Evolutionary conservation across 2,113 vertebrate genomes (phyloP), one percentile per base, ranked within the genome.

Genomic region (Lepisosteus oculatus): DNA sequence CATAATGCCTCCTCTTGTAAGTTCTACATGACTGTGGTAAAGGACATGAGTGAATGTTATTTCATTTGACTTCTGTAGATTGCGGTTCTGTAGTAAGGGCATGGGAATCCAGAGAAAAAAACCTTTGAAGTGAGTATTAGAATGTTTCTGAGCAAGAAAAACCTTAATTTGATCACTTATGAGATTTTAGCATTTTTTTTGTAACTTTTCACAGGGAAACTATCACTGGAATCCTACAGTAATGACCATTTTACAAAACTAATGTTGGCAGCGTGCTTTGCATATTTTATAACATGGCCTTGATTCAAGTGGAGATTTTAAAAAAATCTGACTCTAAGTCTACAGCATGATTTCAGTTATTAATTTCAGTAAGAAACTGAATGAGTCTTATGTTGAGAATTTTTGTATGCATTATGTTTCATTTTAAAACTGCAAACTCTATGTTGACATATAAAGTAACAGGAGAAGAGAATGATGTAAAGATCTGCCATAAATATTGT

Each of bases 401-500:
- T n/a, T 43, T 65, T 67, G 47, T 56, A 64, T 76, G 44, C 55
- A 66, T 69, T 72, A 29, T 74, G 63, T 75, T 76, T 42, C 64
- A 73, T 74, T 75, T 64, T 77, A 71, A 77, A 76, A 43, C 65
- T 13, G 5, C 29, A 55, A 57, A 82, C 78, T 65, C n/a, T 14
- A 66, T 71, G 62, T 72, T 73, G 59, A 63, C 65, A 72, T 54
- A 29, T 59, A 59, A 65, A 72, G 73, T 62, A 75, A 61, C 68
- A 51, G 67, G 68, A 70, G 61, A 70, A 65, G 62, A 62, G 77
- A 72, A 83, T 69, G 57, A 77, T 85, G 83, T 83, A 84, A 78
- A 85, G 78, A 86, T 43, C 83, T 83, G 84, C 74, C 81, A 82
- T 86, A 85, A 83, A 81, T 83, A 81, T 78, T 89, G 82, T 89